Base-by-base conservation (phyloP, 2,113 vertebrate genomes). In the Carassius gibelio region DNA sequence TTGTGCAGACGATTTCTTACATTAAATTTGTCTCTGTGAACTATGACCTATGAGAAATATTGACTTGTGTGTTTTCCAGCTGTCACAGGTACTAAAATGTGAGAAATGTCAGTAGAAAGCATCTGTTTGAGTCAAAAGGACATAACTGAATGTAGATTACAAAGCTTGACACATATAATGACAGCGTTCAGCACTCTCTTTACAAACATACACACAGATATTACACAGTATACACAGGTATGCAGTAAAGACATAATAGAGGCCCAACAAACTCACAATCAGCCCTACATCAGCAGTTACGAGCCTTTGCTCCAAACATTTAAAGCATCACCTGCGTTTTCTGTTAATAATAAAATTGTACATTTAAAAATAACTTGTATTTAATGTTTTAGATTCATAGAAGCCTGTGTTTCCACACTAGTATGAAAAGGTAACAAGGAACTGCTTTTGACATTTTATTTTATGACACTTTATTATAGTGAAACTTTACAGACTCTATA, bases 81-180 rank as follows among this genome's bases (percentile, higher is more conserved):
- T 76, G 75, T 36, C 52, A 76, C 50, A 21, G 13, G 8, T 23
- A 38, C 55, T 38, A 38, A 48, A 45, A 80, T 26, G 36, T 45
- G 21, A 62, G 21, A 78, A 36, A 61, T 78, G 55, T 61, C 55
- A 4, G n/a, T 19, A 78, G 17, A 64, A 80, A 80, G 77, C 59
- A 80, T 80, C 77, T 48, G 77, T 80, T 80, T 80, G 57, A 62
- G 77, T 80, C 59, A 15, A 38, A 64, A 15, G 21, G 13, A 80
- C 59, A 61, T 42, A 48, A 81, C 38, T 66, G 36, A 81, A 66
- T 81, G 57, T 30, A 81, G 78, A 66, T 66, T 42, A 81, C 78
- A 81, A 64, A 81, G 78, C 78, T 81, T 80, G 38, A 81, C 13
- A 15, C 19, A 14, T 50, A 50, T 81, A 81, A 81, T 81, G 62